Evolutionary conservation across 2,113 vertebrate genomes (phyloP), one percentile per base, ranked within the genome.

Genomic region (Chaenocephalus aceratus): DNA sequence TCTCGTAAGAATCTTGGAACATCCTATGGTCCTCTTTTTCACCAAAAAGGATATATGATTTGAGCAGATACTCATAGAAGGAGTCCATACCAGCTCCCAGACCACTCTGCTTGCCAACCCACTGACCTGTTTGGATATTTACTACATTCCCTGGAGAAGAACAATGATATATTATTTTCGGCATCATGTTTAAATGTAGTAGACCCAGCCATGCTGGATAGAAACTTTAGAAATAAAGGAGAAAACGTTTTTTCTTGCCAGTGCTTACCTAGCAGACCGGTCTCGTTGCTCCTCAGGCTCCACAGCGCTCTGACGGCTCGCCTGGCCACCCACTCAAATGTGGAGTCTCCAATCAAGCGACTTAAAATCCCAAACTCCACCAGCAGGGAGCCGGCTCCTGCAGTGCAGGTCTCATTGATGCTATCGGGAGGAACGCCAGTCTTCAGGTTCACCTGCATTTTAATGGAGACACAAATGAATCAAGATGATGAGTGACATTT

Each of bases 311-410:
- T 95, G 71, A 99, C 98, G 0, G 98, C 98, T 74, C 97, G 94
- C 23, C 98, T 94, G 65, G 98, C 98, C 41, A 99, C 98, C 97
- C 97, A 99, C 2, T 99, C 98, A 48, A 99, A 99, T 0, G 98
- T 99, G 44, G 97, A 97, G 82, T 99, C 98, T 0, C 98, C 98
- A 0, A 99, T 96, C 75, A 99, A 92, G n/a, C 97, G 96, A 88
- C 98, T 99, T 44, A 99, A 93, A 86, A 99, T 97, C 6, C 98
- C 98, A 80, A 99, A 99, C 83, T 99, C 98, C 89, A 99, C 97
- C 84, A 99, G 94, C 63, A 99, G 87, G 51, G 98, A 99, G 0
- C 98, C 98, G 0, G 98, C 98, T 11, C 98, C 98, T 0, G 98
- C 97, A 0, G 98, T 99, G 64, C 98, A 99, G 0, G 98, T 99